Conservation (phyloP, 2,888 invertebrate species). For the Megamerina dolium region DNA sequence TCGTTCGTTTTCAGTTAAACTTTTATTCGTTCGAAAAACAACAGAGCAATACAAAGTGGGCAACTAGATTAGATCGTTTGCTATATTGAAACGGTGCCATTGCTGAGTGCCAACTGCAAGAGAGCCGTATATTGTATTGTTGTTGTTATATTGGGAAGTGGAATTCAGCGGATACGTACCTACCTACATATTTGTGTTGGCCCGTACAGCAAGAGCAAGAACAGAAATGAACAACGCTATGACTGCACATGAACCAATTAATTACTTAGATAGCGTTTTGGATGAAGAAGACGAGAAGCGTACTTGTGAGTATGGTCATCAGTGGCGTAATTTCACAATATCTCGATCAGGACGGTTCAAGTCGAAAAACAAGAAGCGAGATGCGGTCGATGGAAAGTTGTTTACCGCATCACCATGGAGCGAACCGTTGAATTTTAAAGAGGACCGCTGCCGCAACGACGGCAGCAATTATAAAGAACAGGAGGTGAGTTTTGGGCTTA, state of each 20-base stretch:
- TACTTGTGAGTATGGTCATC: conserved; percentile 44
- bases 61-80: too few relatives aligned
- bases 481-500: too few relatives aligned
- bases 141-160: too few relatives aligned
- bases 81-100: too few relatives aligned
- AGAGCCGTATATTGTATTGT: too few relatives aligned
- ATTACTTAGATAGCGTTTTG: conserved; percentile 44
- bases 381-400: conserved; percentile 52
- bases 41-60: too few relatives aligned
- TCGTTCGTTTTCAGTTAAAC: too few relatives aligned
- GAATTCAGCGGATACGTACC: too few relatives aligned
- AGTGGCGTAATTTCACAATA: conserved; percentile 52
- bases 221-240: conserved; percentile 30
- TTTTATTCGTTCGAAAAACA: too few relatives aligned
- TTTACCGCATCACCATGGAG: conserved; percentile 47
- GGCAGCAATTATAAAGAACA: conserved; percentile 1
- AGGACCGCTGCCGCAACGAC: conserved; percentile 4
- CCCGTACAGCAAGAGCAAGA: background rate
- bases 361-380: conserved; percentile 54
- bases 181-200: background rate
- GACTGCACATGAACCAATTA: conserved; percentile 41
- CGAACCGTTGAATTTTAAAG: too few relatives aligned
- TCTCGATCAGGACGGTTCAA: conserved; percentile 57
- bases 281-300: conserved; percentile 46
- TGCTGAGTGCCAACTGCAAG: too few relatives aligned